Evolutionary conservation across 2,888 invertebrate genomes (phyloP).

Genomic region (Brachyopa scutellaris): DNA sequence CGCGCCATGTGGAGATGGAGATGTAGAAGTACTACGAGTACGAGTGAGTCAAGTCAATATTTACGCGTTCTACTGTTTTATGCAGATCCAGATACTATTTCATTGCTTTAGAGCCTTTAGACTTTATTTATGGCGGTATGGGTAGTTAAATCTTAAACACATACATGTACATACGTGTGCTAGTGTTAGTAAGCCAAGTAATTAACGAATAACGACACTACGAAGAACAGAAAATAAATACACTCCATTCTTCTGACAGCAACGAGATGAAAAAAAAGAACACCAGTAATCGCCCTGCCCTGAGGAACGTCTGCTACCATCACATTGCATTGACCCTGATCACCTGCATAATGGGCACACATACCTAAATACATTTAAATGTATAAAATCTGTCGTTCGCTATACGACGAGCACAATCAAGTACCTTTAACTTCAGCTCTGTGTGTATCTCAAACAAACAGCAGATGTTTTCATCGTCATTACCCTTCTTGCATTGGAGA

Average conservation of each 20-base stretch:
- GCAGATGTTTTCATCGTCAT: conserved; percentile 63
- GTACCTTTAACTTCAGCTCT: conserved; percentile 22
- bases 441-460: conserved; percentile 45
- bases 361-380: not conserved
- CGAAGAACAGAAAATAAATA: not conserved
- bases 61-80: conserved; percentile 39
- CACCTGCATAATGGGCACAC: conserved; percentile 59
- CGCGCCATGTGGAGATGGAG: conserved; percentile 35
- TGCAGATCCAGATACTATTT: conserved; percentile 14
- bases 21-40: conserved; percentile 14
- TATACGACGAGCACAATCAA: no score
- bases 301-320: conserved; percentile 30
- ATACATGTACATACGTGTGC: not conserved
- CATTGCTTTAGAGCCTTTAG: no score
- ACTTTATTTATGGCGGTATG: not conserved
- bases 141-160: no score
- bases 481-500: conserved; percentile 38
- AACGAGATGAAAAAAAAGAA: conserved; percentile 34
- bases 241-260: not conserved
- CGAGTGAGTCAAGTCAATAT: conserved; percentile 60
- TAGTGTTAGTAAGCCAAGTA: conserved; percentile 38
- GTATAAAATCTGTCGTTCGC: not conserved
- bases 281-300: conserved; percentile 48
- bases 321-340: conserved; percentile 64
- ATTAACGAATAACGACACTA: conserved; percentile 20